A percentile compares a stretch with the other conserved stretches of the same genome.
phyloP scores from a whole-genome alignment of 2,888 invertebrate genomes.

The Brachypalpus laphriformis region DNA sequence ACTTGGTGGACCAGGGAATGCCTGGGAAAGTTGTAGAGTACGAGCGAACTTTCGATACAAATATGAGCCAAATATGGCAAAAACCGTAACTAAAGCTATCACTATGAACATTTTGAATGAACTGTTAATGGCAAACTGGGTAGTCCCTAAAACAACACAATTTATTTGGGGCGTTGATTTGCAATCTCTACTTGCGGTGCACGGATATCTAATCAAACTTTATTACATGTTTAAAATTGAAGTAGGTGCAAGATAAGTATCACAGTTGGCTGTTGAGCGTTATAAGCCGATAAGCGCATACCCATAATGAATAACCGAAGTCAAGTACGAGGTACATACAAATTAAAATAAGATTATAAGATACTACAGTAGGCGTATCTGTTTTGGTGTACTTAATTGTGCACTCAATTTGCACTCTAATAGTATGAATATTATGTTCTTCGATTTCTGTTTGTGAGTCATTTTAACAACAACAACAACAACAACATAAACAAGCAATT shows the following conservation, averaged over 20 bases:
- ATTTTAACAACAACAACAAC: no score
- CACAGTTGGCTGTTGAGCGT: not conserved
- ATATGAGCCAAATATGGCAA: slow-evolving; percentile 19
- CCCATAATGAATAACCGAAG: no score
- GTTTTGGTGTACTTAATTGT: no score
- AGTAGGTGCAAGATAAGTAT: not conserved
- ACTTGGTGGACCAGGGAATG: slow-evolving; percentile 80
- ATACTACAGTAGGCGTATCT: no score
- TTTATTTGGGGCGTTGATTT: not conserved
- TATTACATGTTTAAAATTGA: not conserved
- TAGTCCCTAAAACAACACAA: not conserved
- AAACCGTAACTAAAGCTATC: slow-evolving; percentile 19
- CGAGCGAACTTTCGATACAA: slow-evolving; percentile 77
- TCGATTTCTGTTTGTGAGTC: no score
- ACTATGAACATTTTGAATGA: slow-evolving; percentile 75
- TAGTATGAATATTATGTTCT: no score
- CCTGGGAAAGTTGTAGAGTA: slow-evolving; percentile 76
- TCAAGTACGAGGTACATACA: no score
- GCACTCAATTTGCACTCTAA: no score
- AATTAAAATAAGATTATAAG: no score
- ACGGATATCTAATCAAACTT: slow-evolving; percentile 57
- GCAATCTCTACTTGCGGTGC: not conserved
- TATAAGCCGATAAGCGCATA: not conserved
- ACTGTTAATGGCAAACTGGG: slow-evolving; percentile 12
- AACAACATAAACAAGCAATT: no score